phyloP scores from a whole-genome alignment of 2,113 vertebrate species.

The Periophthalmus modestus region DNA sequence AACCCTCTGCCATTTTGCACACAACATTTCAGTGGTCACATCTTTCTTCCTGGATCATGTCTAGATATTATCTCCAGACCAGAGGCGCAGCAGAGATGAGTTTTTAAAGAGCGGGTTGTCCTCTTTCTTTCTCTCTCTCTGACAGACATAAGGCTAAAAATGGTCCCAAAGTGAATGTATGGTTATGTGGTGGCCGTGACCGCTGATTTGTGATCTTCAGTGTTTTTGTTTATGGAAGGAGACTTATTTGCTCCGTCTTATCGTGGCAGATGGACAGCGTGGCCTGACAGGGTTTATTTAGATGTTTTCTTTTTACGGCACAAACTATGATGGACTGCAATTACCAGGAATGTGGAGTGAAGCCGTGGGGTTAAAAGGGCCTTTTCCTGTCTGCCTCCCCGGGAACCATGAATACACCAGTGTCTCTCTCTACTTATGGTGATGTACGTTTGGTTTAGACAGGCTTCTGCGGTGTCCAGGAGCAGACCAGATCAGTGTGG shows the following conservation, averaged over 20 bases:
- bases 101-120: conserved; percentile 78
- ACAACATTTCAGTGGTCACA: conserved; percentile 44
- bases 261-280: conserved; percentile 73
- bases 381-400: conserved; percentile 73
- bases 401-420: conserved; percentile 36
- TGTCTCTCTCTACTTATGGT: conserved; percentile 25
- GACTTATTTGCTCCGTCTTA: conserved; percentile 71
- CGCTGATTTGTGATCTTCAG: conserved; percentile 72
- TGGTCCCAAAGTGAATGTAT: conserved; percentile 74
- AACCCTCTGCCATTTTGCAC: conserved; percentile 24
- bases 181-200: conserved; percentile 60
- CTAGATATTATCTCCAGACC: conserved; percentile 44
- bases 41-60: conserved; percentile 45
- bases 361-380: conserved; percentile 66
- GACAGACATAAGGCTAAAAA: conserved; percentile 69
- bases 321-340: conserved; percentile 73
- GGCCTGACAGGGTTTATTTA: conserved; percentile 76
- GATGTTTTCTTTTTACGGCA: conserved; percentile 71
- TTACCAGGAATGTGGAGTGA: conserved; percentile 66
- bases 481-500: conserved; percentile 12
- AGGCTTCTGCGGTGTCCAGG: conserved; percentile 26
- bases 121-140: conserved; percentile 24
- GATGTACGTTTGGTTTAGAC: conserved; percentile 23
- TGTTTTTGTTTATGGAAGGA: conserved; percentile 81
- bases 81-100: conserved; percentile 68